Evolutionary conservation across 2,113 vertebrate genomes (phyloP).

Genomic region (Leucosticte australis): DNA sequence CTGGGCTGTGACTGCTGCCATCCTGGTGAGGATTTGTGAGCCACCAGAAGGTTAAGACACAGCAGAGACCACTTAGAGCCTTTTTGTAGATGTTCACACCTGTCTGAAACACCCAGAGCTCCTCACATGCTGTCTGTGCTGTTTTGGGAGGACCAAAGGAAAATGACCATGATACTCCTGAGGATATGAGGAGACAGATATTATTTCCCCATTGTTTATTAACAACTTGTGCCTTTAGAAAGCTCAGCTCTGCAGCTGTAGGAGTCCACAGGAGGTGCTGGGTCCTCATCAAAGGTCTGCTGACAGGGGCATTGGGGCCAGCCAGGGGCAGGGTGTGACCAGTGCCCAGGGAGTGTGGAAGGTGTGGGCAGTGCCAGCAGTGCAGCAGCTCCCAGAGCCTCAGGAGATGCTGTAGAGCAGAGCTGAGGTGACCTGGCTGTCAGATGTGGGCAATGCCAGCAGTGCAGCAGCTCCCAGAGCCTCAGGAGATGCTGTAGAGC

Average conservation of each 20-base stretch:
- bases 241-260: not conserved
- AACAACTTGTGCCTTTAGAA: not conserved
- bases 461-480: not conserved
- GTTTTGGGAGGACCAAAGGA: not conserved
- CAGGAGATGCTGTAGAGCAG: not conserved
- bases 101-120: conserved; percentile 2
- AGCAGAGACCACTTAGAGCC: not conserved
- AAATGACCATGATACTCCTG: not conserved
- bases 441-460: not conserved
- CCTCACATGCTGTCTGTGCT: not conserved
- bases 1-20: not conserved
- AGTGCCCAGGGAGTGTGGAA: not conserved
- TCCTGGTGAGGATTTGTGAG: not conserved
- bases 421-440: not conserved
- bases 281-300: not conserved
- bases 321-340: too few relatives aligned
- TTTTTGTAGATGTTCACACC: not conserved
- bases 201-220: not conserved
- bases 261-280: not conserved
- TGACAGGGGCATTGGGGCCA: not conserved
- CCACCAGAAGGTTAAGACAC: not conserved
- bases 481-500: not conserved
- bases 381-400: not conserved
- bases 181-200: not conserved
- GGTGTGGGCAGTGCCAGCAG: not conserved